Conservation (phyloP, 2,797 vertebrate genomes). For the Melanogrammus aeglefinus region DNA sequence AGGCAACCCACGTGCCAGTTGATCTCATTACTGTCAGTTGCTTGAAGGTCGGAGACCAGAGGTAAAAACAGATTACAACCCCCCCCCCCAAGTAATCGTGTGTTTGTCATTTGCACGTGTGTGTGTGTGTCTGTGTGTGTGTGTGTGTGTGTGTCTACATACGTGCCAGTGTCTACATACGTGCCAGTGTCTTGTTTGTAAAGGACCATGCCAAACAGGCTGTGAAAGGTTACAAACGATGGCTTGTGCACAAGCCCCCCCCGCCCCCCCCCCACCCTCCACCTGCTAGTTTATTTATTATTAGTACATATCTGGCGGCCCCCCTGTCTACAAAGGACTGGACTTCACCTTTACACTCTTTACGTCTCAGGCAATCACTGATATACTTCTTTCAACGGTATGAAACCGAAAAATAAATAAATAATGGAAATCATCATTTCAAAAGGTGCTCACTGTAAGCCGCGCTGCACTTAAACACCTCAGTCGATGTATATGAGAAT, state of each 20-base stretch:
- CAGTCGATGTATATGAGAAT: too few relatives aligned
- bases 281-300: too few relatives aligned
- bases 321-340: too few relatives aligned
- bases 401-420: too few relatives aligned
- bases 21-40: slow-evolving; percentile 42
- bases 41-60: slow-evolving; percentile 59
- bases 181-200: slow-evolving; percentile 15
- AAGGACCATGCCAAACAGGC: slow-evolving; percentile 3
- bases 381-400: too few relatives aligned
- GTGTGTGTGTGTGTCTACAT: slow-evolving; percentile 4
- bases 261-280: background rate
- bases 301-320: too few relatives aligned
- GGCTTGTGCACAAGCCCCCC: background rate
- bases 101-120: slow-evolving; percentile 15
- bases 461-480: too few relatives aligned
- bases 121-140: slow-evolving; percentile 26
- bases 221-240: slow-evolving; percentile 30
- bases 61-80: slow-evolving; percentile 55
- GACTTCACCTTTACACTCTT: too few relatives aligned
- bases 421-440: too few relatives aligned
- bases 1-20: slow-evolving; percentile 62
- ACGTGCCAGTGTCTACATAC: background rate
- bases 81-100: slow-evolving; percentile 32
- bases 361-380: too few relatives aligned
- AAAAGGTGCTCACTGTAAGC: too few relatives aligned